A percentile compares a stretch with the other conserved stretches of the same genome.
phyloP scores from a whole-genome alignment of 1,140 invertebrate species.

The Drosophila kohkoa region DNA sequence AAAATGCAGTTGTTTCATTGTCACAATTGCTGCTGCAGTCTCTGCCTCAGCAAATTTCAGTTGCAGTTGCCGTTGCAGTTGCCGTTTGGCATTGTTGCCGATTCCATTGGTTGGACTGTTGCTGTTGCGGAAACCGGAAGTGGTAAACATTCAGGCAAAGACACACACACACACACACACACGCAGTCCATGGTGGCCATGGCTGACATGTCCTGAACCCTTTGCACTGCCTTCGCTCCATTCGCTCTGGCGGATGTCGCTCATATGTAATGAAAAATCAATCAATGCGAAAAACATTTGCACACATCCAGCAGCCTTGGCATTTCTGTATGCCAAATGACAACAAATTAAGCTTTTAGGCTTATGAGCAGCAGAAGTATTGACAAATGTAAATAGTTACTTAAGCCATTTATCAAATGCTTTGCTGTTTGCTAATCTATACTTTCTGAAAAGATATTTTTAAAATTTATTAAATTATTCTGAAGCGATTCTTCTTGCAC shows the following conservation, averaged over 20 bases:
- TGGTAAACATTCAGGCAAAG: slow-evolving; percentile 78
- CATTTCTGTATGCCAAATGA: neutral
- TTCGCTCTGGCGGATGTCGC: slow-evolving; percentile 60
- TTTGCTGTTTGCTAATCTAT: neutral
- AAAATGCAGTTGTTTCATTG: slow-evolving; percentile 81
- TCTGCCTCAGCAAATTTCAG: slow-evolving; percentile 6
- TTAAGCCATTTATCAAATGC: neutral
- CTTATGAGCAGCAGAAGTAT: neutral
- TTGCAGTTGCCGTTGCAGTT: slow-evolving; percentile 28
- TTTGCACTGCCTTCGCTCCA: neutral
- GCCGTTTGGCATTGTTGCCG: slow-evolving; percentile 41
- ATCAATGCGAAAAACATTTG: slow-evolving; percentile 74
- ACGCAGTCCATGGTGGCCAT: slow-evolving; percentile 22
- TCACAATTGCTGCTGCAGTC: slow-evolving; percentile 60
- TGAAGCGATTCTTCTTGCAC: too few species aligned
- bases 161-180: slow-evolving; percentile 29
- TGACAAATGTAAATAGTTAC: neutral
- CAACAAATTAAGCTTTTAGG: neutral
- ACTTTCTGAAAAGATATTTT: too few species aligned
- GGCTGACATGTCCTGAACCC: neutral
- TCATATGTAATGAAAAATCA: slow-evolving; percentile 82
- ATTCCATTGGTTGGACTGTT: slow-evolving; percentile 34
- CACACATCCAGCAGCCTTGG: slow-evolving; percentile 28
- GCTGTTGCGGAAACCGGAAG: slow-evolving; percentile 71
- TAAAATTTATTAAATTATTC: too few species aligned